Conservation (phyloP, 2,888 invertebrate genomes). For the Cephonodes hylas region DNA sequence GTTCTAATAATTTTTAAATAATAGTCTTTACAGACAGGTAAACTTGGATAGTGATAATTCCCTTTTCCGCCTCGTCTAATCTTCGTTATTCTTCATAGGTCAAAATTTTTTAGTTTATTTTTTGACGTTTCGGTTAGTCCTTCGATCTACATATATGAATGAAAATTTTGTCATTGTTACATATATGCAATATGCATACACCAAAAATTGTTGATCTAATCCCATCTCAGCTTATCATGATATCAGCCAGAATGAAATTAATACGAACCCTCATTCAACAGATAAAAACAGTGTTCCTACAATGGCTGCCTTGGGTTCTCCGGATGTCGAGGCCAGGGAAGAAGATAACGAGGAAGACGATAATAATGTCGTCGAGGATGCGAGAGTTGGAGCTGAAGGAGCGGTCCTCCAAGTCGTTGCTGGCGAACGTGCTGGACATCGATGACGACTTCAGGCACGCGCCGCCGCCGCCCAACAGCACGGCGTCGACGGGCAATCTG, state of each 20-base stretch:
- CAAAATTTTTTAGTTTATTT: too few species aligned
- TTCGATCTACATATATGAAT: too few species aligned
- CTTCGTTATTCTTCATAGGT: too few species aligned
- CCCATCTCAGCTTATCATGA: too few species aligned
- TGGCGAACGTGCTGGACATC: slow-evolving; percentile 97
- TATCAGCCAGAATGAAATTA: neutral
- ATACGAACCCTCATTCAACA: slow-evolving; percentile 53
- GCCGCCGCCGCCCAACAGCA: slow-evolving; percentile 83
- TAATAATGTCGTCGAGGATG: slow-evolving; percentile 94
- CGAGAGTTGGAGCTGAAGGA: slow-evolving; percentile 96
- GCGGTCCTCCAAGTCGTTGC: slow-evolving; percentile 94
- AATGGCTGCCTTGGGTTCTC: slow-evolving; percentile 98
- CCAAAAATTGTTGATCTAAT: too few species aligned
- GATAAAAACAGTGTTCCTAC: slow-evolving; percentile 97
- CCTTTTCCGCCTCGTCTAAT: too few species aligned
- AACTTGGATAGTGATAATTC: too few species aligned
- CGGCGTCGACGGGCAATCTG: slow-evolving; percentile 83
- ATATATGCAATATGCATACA: too few species aligned
- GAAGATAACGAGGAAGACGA: slow-evolving; percentile 94
- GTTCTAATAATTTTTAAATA: too few species aligned
- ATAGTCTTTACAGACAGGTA: too few species aligned
- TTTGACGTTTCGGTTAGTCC: too few species aligned
- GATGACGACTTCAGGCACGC: slow-evolving; percentile 95
- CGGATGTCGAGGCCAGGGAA: slow-evolving; percentile 98
- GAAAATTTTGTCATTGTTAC: too few species aligned